Conservation (phyloP, 2,113 vertebrate species). For the Scomber japonicus region DNA sequence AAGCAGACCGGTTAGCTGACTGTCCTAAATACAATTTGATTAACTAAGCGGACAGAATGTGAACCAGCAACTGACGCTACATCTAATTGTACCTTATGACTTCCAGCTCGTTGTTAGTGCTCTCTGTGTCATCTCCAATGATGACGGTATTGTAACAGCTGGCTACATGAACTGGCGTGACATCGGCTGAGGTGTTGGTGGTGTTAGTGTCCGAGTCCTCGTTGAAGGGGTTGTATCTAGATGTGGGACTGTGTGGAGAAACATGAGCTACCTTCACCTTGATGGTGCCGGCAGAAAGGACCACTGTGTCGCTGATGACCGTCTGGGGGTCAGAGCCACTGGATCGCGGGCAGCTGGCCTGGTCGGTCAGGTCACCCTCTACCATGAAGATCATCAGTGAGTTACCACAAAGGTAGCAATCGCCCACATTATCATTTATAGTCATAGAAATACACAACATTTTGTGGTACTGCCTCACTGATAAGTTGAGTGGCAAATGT, state of each 20-base stretch:
- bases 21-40: not conserved
- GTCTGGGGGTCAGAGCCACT: conserved; percentile 87
- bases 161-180: conserved; percentile 88
- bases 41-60: not conserved
- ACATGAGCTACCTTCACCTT: conserved; percentile 46
- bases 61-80: not conserved
- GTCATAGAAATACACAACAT: conserved; percentile 50
- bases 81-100: conserved; percentile 91
- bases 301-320: conserved; percentile 79
- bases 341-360: conserved; percentile 90
- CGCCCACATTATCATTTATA: not conserved
- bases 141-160: conserved; percentile 67
- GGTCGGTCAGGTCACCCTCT: conserved; percentile 96
- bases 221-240: conserved; percentile 94
- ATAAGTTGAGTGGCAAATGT: not conserved
- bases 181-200: conserved; percentile 87
- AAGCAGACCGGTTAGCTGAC: conserved; percentile 6
- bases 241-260: conserved; percentile 86
- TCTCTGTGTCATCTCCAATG: conserved; percentile 77
- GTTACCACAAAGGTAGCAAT: conserved; percentile 2
- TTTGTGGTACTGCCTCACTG: conserved; percentile 8
- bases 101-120: conserved; percentile 87
- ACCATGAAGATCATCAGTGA: conserved; percentile 22
- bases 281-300: conserved; percentile 44
- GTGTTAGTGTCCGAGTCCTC: conserved; percentile 86